Base-by-base conservation (phyloP, 2,888 invertebrate species). In the Erannis defoliaria region DNA sequence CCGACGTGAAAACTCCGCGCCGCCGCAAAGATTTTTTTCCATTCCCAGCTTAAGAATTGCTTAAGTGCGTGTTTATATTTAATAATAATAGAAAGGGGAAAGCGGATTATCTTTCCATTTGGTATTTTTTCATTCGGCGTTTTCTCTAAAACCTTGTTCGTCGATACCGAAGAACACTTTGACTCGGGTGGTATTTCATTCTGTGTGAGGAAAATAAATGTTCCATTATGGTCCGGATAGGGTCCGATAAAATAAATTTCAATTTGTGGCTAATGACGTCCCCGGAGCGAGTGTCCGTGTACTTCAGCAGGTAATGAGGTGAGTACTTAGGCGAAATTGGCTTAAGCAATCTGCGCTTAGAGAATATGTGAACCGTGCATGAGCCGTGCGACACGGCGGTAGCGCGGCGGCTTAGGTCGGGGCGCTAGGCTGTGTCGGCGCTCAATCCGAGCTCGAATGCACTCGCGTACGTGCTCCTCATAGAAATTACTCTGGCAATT, bases 401-500 rank as follows among this genome's bases (percentile, higher is more conserved):
- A 8, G 26, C 26, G 26, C 23, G 50, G 26, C 37, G 68, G 56
- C 43, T 45, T 12, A 31, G 46, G 42, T 6, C 8, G 26, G 42
- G 21, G 55, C 51, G 59, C 53, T 57, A 49, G 63, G 65, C 56
- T 53, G 56, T 66, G 68, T 64, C 57, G 75, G 64, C 80, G 76
- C 78, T 81, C 80, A 80, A 85, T 85, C 78, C 82, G 79, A 73
- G 80, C 79, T 80, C 77, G 73, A 82, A 84, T 89, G 88, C 89
- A 88, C 86, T 86, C 78, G 74, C 73, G 84, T 84, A 91, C 91
- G 91, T 92, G 92, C 85, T 89, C 85, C 81, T 90, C 90, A 91
- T 92, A 88, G 84, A 81, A 90, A 92, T 88, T 86, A 87, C 85
- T 78, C 75, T 72, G 80, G 82, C 89, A 89, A 90, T 91, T 90